These are phyloP conservation scores for Psylliodes chrysocephalus DNA, from an alignment of 2,888 invertebrate genomes.

Conservation along the genomic window DNA sequence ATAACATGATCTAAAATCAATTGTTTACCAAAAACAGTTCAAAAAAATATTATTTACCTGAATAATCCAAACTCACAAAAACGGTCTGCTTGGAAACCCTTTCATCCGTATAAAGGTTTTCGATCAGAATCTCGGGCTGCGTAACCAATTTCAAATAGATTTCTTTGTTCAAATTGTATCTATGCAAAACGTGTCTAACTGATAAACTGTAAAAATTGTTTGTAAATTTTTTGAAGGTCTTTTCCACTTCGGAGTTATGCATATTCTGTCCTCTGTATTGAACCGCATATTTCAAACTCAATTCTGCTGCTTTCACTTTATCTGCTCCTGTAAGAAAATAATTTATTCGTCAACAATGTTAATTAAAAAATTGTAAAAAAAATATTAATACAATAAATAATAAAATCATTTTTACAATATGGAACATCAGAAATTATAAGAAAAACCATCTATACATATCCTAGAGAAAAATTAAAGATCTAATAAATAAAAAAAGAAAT, in stretches of 20 bases:
- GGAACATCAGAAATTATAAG: too few relatives aligned
- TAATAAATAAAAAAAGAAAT: too few relatives aligned
- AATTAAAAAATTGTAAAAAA: too few relatives aligned
- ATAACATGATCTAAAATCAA: too few relatives aligned
- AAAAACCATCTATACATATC: too few relatives aligned
- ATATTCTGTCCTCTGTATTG: slow-evolving; percentile 55
- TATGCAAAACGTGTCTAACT: slow-evolving; percentile 65
- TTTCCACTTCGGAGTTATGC: slow-evolving; percentile 44
- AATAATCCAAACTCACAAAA: slow-evolving; percentile 49
- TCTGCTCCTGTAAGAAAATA: too few relatives aligned
- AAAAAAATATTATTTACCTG: too few relatives aligned
- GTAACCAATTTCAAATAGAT: slow-evolving; percentile 63
- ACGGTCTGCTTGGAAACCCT: slow-evolving; percentile 62
- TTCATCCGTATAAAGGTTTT: slow-evolving; percentile 65
- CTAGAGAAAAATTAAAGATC: too few relatives aligned
- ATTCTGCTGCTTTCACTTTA: slow-evolving; percentile 65
- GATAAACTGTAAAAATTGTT: slow-evolving; percentile 64
- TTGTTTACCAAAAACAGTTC: too few relatives aligned
- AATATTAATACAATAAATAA: too few relatives aligned
- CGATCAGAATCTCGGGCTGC: slow-evolving; percentile 63
- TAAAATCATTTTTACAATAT: too few relatives aligned
- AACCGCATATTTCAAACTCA: slow-evolving; percentile 64
- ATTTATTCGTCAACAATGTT: too few relatives aligned
- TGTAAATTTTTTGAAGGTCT: slow-evolving; percentile 58
- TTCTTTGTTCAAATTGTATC: slow-evolving; percentile 61